phyloP scores from a whole-genome alignment of 2,113 vertebrate genomes.

The Aythya baeri region DNA sequence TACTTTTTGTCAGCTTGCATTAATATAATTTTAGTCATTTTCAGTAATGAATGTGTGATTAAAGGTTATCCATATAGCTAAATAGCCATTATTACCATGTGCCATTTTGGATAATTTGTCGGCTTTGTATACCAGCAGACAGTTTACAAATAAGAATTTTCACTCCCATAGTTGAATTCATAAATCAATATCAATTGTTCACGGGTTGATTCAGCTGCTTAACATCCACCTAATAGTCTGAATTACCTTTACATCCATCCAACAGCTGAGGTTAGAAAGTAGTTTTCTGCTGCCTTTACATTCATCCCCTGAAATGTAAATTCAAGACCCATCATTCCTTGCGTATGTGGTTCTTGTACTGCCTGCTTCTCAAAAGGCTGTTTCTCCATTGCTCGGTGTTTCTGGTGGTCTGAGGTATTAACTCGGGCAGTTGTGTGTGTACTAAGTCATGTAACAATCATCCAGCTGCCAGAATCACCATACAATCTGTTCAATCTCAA shows the following conservation, averaged over 20 bases:
- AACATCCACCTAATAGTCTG: slow-evolving; percentile 27
- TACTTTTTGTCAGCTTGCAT: slow-evolving; percentile 12
- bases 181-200: slow-evolving; percentile 70
- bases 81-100: slow-evolving; percentile 67
- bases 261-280: neutral
- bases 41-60: slow-evolving; percentile 70
- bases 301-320: neutral
- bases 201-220: slow-evolving; percentile 69
- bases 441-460: neutral
- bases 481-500: neutral
- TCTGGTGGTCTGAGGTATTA: neutral
- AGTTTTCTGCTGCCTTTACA: neutral
- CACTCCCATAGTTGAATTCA: slow-evolving; percentile 56
- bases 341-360: neutral
- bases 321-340: neutral
- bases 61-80: slow-evolving; percentile 58
- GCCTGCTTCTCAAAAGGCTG: neutral
- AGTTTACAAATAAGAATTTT: slow-evolving; percentile 68
- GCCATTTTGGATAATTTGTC: slow-evolving; percentile 66
- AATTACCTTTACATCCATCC: slow-evolving; percentile 14
- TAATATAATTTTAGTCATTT: neutral
- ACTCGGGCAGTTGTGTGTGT: neutral
- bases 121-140: slow-evolving; percentile 40
- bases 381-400: neutral
- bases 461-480: neutral